Evolutionary conservation across 1,140 invertebrate genomes (phyloP), one percentile per base, ranked within the genome.

Genomic region (Halictus rubicundus): DNA sequence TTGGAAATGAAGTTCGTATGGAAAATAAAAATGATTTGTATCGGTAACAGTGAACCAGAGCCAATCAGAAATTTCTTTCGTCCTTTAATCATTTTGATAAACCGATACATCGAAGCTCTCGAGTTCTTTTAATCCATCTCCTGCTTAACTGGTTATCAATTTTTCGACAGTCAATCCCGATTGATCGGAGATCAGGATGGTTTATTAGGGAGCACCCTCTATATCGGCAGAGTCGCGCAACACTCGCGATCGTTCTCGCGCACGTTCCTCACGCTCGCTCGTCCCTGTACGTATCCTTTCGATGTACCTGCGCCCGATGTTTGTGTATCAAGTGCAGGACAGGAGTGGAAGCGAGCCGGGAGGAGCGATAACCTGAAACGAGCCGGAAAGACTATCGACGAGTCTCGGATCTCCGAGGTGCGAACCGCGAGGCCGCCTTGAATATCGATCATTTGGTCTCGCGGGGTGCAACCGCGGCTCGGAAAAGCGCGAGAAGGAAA

Each of bases 401-500:
- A 52, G 61, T 71, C 66, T 37, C 68, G 60, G 32, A 75, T 75
- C 52, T 59, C 39, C 49, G 60, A 82, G 80, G 82, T 78, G 74
- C 68, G 64, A 83, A 84, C 70, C 71, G 59, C 60, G 81, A 83
- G 69, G n/a, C 54, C 32, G 64, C 59, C 61, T 66, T 59, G 70
- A 83, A 80, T 76, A 72, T 80, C 78, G 78, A 84, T 80, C 80
- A 84, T 84, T 84, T 54, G 75, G 65, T 27, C 19, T 52, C 23
- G 1, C 6, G 0, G 32, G 37, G 21, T 61, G 54, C 54, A n/a
- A 57, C 42, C 27, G 27, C n/a, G 16, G 39, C 60, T 27, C 23
- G 57, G 42, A 39, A 42, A 69, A 77, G 46, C 25, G 23, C 25
- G 39, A 23, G 19, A 37, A 14, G 60, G 27, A 21, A 37, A 37